A percentile compares a stretch with the other conserved stretches of the same genome.
phyloP scores from a whole-genome alignment of 2,113 vertebrate genomes.

The Albula goreensis region DNA sequence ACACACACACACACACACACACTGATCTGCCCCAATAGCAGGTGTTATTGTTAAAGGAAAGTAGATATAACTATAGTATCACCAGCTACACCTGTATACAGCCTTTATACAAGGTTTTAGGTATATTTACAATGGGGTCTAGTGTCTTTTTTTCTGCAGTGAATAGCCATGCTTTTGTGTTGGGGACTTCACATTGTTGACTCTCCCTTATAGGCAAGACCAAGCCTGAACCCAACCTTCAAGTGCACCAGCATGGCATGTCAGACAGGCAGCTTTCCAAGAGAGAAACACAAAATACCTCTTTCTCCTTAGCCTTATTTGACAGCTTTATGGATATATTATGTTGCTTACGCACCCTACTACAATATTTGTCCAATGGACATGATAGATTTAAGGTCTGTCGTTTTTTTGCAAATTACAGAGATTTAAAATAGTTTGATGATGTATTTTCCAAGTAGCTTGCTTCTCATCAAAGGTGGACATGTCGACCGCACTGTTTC shows the following conservation, averaged over 20 bases:
- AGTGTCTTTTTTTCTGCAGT: background rate
- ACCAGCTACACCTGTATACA: background rate
- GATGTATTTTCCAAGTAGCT: background rate
- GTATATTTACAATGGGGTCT: conserved; percentile 4
- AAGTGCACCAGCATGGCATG: background rate
- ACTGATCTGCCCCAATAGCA: conserved; percentile 28
- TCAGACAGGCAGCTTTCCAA: background rate
- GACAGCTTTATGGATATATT: background rate
- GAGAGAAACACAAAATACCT: conserved; percentile 1
- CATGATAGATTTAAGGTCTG: background rate
- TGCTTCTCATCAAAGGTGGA: background rate
- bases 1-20: background rate
- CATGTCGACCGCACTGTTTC: background rate
- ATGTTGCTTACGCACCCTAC: background rate
- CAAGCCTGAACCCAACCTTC: conserved; percentile 7
- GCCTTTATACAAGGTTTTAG: background rate
- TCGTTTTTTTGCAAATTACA: background rate
- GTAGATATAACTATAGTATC: background rate
- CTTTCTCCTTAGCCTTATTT: conserved; percentile 8
- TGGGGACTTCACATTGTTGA: background rate
- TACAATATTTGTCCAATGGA: background rate
- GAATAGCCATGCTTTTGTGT: conserved; percentile 8
- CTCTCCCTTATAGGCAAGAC: background rate
- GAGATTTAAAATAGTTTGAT: background rate
- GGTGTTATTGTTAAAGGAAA: conserved; percentile 12